A percentile compares a stretch with the other conserved stretches of the same genome.
These are phyloP conservation scores for Stegostoma tigrinum DNA, from an alignment of 2,113 vertebrate species.

Conservation along the genomic window DNA sequence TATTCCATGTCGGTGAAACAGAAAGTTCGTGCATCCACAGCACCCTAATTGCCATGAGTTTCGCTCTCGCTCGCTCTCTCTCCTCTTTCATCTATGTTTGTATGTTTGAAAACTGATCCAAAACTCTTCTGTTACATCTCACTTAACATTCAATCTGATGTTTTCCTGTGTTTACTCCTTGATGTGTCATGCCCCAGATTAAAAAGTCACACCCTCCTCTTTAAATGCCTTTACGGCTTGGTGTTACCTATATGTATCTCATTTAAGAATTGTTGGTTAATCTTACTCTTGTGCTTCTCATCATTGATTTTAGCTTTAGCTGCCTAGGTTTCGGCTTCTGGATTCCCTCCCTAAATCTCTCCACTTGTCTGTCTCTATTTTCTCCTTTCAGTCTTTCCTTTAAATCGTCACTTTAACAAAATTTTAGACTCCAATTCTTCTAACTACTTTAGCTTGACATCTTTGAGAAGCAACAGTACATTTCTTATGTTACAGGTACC, in stretches of 20 bases:
- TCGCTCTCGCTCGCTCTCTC: constrained; percentile 34
- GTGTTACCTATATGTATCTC: background rate
- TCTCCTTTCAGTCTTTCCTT: no score
- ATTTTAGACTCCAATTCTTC: no score
- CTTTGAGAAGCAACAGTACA: background rate
- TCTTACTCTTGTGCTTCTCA: background rate
- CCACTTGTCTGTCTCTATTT: no score
- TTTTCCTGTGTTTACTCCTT: background rate
- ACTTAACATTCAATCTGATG: background rate
- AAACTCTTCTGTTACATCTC: background rate
- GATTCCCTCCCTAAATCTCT: background rate
- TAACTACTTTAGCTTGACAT: background rate
- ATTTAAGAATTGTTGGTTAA: background rate
- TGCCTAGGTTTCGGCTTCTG: background rate
- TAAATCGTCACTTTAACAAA: background rate
- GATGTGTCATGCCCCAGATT: background rate
- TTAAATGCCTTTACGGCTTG: background rate
- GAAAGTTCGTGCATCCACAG: background rate
- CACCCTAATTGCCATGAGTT: background rate
- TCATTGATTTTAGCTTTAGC: background rate
- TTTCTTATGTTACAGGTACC: background rate
- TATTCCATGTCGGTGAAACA: no score
- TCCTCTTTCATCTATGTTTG: constrained; percentile 35
- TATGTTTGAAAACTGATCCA: background rate
- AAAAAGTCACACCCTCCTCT: background rate